Conservation (phyloP, 2,797 vertebrate genomes). For the Macropodus opercularis region DNA sequence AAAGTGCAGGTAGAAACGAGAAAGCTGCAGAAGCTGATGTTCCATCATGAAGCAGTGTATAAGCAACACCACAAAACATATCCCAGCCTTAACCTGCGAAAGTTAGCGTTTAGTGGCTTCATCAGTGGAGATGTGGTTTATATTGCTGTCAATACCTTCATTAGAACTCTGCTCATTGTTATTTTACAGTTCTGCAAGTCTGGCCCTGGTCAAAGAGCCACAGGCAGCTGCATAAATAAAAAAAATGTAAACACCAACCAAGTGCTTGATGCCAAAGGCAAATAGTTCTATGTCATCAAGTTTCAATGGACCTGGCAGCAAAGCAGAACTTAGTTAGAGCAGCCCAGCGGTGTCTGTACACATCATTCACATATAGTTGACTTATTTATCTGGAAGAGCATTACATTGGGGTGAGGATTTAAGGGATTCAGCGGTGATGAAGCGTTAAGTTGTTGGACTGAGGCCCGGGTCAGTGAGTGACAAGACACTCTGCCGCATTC, state of each 20-base stretch:
- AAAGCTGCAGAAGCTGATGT: constrained; percentile 15
- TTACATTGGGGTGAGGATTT: constrained; percentile 54
- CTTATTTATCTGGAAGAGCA: constrained; percentile 44
- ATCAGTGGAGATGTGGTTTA: constrained; percentile 31
- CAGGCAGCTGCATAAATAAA: constrained; percentile 48
- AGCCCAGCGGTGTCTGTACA: constrained; percentile 17
- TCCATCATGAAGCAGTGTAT: too few relatives aligned
- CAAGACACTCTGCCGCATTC: constrained; percentile 44
- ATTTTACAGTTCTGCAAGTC: constrained; percentile 53
- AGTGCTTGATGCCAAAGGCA: constrained; percentile 53
- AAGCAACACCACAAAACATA: constrained; percentile 34
- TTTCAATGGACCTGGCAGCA: constrained; percentile 55
- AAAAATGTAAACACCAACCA: constrained; percentile 50
- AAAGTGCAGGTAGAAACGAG: constrained; percentile 15
- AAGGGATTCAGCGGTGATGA: constrained; percentile 53
- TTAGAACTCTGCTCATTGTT: constrained; percentile 45
- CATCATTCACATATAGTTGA: constrained; percentile 34
- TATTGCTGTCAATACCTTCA: constrained; percentile 37
- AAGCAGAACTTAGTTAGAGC: constrained; percentile 8
- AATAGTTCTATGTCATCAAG: constrained; percentile 54
- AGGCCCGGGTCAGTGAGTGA: constrained; percentile 52
- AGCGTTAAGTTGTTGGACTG: constrained; percentile 54
- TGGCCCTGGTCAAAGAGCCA: constrained; percentile 33
- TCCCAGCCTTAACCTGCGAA: constrained; percentile 24
- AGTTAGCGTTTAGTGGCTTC: constrained; percentile 34